These are phyloP conservation scores for Troglohyphantes excavatus DNA, from an alignment of 2,888 invertebrate species.

Conservation along the genomic window DNA sequence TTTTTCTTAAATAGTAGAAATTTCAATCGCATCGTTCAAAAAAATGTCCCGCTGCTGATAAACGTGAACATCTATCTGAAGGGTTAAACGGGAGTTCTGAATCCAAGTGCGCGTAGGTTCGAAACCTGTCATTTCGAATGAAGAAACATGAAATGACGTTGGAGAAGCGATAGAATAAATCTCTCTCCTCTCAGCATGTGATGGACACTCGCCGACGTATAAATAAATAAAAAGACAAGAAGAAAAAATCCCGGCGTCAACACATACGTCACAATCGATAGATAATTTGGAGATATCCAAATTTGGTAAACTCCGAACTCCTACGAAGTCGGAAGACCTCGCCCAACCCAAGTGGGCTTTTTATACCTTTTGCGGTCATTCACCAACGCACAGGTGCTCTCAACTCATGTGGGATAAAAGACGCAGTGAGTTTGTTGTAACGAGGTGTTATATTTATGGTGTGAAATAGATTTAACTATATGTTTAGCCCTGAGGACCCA, in stretches of 20 bases:
- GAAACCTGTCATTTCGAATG: too few relatives aligned
- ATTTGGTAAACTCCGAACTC: slow-evolving; percentile 56
- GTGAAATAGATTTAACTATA: too few relatives aligned
- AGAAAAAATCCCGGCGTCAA: slow-evolving; percentile 33
- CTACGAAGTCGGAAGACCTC: slow-evolving; percentile 38
- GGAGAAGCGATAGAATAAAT: slow-evolving; percentile 2
- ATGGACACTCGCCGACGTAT: neutral
- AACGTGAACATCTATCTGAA: too few relatives aligned
- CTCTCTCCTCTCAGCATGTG: slow-evolving; percentile 30
- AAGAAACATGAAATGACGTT: neutral
- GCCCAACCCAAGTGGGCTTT: slow-evolving; percentile 61
- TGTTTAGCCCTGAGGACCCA: too few relatives aligned
- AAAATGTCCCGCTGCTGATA: too few relatives aligned
- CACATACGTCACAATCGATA: slow-evolving; percentile 65
- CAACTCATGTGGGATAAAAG: slow-evolving; percentile 40
- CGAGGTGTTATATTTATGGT: too few relatives aligned
- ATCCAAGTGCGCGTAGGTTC: too few relatives aligned
- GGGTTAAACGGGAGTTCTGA: too few relatives aligned
- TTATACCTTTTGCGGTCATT: slow-evolving; percentile 55
- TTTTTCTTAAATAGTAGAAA: too few relatives aligned
- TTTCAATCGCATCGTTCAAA: too few relatives aligned
- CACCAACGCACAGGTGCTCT: slow-evolving; percentile 70
- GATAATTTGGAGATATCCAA: slow-evolving; percentile 45
- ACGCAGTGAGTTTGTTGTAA: neutral
- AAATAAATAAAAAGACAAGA: neutral